Conservation (phyloP, 2,888 invertebrate genomes). For the Steromphala cineraria region DNA sequence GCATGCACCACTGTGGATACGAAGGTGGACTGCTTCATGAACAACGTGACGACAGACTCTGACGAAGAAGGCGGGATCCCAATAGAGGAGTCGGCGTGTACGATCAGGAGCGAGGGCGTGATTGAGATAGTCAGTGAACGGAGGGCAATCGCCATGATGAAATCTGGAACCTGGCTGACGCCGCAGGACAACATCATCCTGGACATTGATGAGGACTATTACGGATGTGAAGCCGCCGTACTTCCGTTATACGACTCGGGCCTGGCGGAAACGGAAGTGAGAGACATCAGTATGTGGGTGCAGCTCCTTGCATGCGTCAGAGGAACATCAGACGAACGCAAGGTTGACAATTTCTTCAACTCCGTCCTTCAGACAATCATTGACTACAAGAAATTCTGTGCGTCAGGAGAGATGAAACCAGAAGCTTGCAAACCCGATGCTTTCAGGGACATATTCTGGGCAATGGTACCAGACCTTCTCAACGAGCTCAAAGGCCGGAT, state of each 20-base stretch:
- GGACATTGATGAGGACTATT: slow-evolving; percentile 65
- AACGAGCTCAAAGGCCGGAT: not conserved
- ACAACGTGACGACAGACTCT: not conserved
- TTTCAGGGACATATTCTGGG: not conserved
- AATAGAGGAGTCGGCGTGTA: slow-evolving; percentile 8
- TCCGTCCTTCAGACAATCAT: slow-evolving; percentile 14
- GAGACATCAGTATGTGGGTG: slow-evolving; percentile 39
- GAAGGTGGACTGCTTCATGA: not conserved
- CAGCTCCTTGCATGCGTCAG: slow-evolving; percentile 48
- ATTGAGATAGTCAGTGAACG: slow-evolving; percentile 22
- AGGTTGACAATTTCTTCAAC: slow-evolving; percentile 39
- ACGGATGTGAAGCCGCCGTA: slow-evolving; percentile 56
- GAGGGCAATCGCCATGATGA: slow-evolving; percentile 23
- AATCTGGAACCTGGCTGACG: slow-evolving; percentile 20
- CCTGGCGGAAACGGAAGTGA: slow-evolving; percentile 32
- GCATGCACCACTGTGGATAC: not conserved
- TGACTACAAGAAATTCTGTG: not conserved
- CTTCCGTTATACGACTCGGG: slow-evolving; percentile 46
- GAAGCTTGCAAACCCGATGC: not conserved
- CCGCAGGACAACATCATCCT: slow-evolving; percentile 42
- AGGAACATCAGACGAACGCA: slow-evolving; percentile 42
- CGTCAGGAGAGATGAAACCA: not conserved
- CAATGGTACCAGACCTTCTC: not conserved
- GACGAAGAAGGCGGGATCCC: not conserved
- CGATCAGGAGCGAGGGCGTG: not conserved